Conservation (phyloP, 2,888 invertebrate genomes). For the Dascillus cervinus region DNA sequence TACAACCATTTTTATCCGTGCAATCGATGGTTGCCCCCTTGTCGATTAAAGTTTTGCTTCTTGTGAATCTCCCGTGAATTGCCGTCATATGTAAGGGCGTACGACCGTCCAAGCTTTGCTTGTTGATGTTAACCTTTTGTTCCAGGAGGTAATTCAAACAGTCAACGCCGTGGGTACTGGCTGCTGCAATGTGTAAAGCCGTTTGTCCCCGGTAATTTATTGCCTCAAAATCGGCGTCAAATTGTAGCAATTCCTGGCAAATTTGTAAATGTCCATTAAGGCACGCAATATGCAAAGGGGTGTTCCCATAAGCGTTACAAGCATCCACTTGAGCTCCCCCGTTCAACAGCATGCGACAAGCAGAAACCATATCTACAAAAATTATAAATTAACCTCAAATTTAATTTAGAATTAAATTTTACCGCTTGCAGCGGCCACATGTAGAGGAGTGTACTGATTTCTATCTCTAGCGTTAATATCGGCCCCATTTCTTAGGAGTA, state of each 20-base stretch:
- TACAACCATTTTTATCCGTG: conserved; percentile 52
- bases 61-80: conserved; percentile 54
- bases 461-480: conserved; percentile 46
- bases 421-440: conserved; percentile 53
- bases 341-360: conserved; percentile 41
- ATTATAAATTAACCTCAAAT: background rate
- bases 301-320: conserved; percentile 52
- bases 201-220: conserved; percentile 52
- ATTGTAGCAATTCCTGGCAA: conserved; percentile 45
- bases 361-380: conserved; percentile 26
- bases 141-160: conserved; percentile 51
- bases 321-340: conserved; percentile 51
- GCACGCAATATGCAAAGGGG: conserved; percentile 53
- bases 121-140: conserved; percentile 47
- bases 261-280: conserved; percentile 52
- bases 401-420: conserved; percentile 21
- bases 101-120: conserved; percentile 50
- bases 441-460: conserved; percentile 52
- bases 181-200: conserved; percentile 53
- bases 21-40: conserved; percentile 50
- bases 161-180: conserved; percentile 52
- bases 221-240: conserved; percentile 45
- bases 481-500: conserved; percentile 41
- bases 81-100: conserved; percentile 61
- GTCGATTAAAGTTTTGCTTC: conserved; percentile 54